Evolutionary conservation across 2,113 vertebrate genomes (phyloP).

Genomic region (Phocoena sinus): DNA sequence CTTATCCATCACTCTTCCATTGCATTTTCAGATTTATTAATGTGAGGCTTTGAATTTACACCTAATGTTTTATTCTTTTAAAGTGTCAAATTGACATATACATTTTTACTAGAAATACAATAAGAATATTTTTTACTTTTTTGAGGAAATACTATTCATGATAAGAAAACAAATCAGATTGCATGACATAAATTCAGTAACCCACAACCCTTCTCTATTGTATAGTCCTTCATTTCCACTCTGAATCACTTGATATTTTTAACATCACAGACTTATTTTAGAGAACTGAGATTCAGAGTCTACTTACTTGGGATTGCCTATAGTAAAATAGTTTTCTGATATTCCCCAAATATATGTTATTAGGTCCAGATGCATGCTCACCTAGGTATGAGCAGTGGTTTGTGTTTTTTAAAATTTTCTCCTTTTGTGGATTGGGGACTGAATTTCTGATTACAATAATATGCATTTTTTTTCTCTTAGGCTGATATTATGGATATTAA

Average conservation of each 20-base stretch:
- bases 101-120: neutral
- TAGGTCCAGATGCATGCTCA: neutral
- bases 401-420: neutral
- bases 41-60: neutral
- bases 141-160: neutral
- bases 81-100: neutral
- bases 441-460: conserved; percentile 7
- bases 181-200: neutral
- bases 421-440: neutral
- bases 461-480: conserved; percentile 76
- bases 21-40: conserved; percentile 11
- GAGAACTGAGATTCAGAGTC: neutral
- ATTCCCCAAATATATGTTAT: neutral
- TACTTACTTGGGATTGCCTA: neutral
- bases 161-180: neutral
- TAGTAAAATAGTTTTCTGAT: neutral
- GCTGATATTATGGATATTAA: conserved; percentile 97
- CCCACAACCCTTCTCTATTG: neutral
- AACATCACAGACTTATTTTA: neutral
- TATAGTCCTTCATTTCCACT: neutral
- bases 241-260: neutral
- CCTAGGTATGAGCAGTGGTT: neutral
- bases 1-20: neutral
- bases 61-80: neutral
- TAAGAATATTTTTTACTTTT: neutral